Percentiles rank a stretch among this genome's conserved stretches.
phyloP scores from a whole-genome alignment of 2,113 vertebrate species.

The Penelope pileata region DNA sequence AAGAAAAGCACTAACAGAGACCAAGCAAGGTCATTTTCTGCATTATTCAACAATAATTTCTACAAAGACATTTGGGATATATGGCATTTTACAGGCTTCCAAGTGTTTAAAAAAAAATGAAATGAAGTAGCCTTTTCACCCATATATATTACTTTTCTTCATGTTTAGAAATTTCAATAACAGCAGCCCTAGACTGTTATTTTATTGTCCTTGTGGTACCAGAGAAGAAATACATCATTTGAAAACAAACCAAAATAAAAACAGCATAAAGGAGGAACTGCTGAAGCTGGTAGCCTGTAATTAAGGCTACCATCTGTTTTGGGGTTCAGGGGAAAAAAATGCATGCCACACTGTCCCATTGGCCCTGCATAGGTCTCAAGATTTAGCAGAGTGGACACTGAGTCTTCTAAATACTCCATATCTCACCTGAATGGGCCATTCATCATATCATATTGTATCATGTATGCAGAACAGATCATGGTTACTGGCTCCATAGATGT shows the following conservation, averaged over 20 bases:
- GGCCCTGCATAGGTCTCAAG: not conserved
- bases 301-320: slow-evolving; percentile 1
- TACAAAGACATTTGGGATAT: not conserved
- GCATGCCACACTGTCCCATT: not conserved
- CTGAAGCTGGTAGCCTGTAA: not conserved
- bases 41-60: not conserved
- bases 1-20: not conserved
- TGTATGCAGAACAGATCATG: not conserved
- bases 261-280: not conserved
- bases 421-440: not conserved
- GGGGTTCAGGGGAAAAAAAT: not conserved
- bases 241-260: slow-evolving; percentile 29
- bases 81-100: not conserved
- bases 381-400: not conserved
- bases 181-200: not conserved
- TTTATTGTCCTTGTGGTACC: not conserved
- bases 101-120: not conserved
- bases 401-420: not conserved
- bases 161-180: not conserved
- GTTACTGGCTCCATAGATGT: not conserved
- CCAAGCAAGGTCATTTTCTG: slow-evolving; percentile 4
- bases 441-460: not conserved
- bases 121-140: not conserved
- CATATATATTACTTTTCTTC: not conserved
- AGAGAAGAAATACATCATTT: not conserved